phyloP scores from a whole-genome alignment of 2,888 invertebrate species.

The Schrankia costaestrigalis region DNA sequence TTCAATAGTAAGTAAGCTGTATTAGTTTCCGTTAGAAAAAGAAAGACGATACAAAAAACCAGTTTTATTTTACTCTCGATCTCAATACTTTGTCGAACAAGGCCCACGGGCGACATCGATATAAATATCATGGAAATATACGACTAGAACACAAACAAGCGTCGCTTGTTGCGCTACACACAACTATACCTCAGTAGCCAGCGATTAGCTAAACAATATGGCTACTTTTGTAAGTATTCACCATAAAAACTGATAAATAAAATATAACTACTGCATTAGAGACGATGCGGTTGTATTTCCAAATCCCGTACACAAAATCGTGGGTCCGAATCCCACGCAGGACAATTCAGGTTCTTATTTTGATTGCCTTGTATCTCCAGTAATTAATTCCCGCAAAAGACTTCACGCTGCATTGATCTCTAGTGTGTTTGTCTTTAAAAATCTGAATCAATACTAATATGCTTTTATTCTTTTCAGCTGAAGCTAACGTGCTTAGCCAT shows the following conservation, averaged over 20 bases:
- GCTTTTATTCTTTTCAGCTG: conserved; percentile 52
- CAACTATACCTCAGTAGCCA: conserved; percentile 62
- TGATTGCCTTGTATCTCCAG: too few species aligned
- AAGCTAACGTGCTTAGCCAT: conserved; percentile 68
- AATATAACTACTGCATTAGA: too few species aligned
- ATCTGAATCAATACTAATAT: not conserved
- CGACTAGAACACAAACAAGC: conserved; percentile 64
- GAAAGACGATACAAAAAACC: conserved; percentile 56
- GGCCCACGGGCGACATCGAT: conserved; percentile 51
- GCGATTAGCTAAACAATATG: conserved; percentile 77
- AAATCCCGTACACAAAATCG: too few species aligned
- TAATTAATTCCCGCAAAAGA: not conserved
- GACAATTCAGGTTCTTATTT: too few species aligned
- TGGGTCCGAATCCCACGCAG: too few species aligned
- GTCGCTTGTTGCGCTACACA: conserved; percentile 62
- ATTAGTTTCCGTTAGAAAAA: conserved; percentile 67
- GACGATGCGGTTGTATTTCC: too few species aligned
- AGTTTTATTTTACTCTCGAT: conserved; percentile 55
- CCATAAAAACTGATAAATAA: too few species aligned
- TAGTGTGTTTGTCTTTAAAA: not conserved
- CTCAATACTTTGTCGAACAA: conserved; percentile 47
- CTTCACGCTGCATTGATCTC: too few species aligned
- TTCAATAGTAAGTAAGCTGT: conserved; percentile 41
- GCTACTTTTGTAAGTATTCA: conserved; percentile 72
- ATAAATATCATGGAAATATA: conserved; percentile 69